Evolutionary conservation across 2,797 vertebrate genomes (phyloP).

Genomic region (Trachurus trachurus): DNA sequence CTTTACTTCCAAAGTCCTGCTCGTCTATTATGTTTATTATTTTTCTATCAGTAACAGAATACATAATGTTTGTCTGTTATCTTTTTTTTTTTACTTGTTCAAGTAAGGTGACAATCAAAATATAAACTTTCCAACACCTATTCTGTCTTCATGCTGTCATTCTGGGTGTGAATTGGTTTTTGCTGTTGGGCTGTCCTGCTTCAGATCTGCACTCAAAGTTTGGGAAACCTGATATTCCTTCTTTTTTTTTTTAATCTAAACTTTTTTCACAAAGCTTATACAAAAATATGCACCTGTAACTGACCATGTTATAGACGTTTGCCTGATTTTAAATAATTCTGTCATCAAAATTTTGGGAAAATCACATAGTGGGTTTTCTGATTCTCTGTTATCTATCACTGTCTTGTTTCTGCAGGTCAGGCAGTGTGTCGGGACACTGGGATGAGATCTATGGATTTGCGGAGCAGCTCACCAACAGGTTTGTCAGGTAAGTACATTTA

Average conservation of each 20-base stretch:
- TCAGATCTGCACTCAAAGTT: not conserved
- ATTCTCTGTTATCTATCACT: not conserved
- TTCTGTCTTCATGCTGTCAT: not conserved
- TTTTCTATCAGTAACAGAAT: not conserved
- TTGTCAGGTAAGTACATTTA: conserved; percentile 90
- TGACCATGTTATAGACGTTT: not conserved
- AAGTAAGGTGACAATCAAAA: not conserved
- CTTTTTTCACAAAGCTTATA: not conserved
- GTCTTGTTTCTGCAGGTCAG: conserved; percentile 86
- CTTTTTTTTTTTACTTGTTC: not conserved
- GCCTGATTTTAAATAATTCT: not conserved
- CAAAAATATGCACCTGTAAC: not conserved
- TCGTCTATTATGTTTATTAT: not conserved
- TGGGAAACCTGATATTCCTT: not conserved
- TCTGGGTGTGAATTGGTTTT: not conserved
- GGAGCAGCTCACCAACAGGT: conserved; percentile 92
- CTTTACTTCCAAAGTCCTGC: not conserved
- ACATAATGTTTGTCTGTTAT: not conserved
- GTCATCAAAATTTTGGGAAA: not conserved
- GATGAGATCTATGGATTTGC: conserved; percentile 94
- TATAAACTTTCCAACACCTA: not conserved
- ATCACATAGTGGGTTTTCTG: not conserved
- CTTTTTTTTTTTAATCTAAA: not conserved
- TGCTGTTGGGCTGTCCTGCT: not conserved
- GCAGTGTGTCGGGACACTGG: conserved; percentile 94